Percentiles rank a stretch among this genome's conserved stretches.
Evolutionary conservation across 2,888 invertebrate genomes (phyloP).

Genomic region (Dolichopus griseipennis): DNA sequence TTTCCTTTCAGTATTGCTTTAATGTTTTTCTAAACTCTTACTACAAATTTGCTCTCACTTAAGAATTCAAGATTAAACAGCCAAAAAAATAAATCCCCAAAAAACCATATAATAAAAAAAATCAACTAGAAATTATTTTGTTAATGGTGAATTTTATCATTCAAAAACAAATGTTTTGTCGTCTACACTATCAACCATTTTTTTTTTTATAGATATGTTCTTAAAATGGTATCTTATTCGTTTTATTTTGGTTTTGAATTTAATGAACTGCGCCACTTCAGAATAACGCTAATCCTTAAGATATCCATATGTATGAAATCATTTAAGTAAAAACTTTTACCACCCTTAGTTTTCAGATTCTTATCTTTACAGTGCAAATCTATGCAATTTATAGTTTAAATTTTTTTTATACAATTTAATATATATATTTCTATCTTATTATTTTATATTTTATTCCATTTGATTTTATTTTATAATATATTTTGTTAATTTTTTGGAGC

Average conservation of each 20-base stretch:
- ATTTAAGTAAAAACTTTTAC: too few species aligned
- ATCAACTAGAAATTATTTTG: background rate
- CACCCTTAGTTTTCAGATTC: background rate
- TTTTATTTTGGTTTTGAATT: background rate
- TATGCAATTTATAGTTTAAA: conserved; percentile 4
- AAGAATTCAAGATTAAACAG: too few species aligned
- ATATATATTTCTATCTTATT: background rate
- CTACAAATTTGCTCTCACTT: too few species aligned
- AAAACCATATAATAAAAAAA: background rate
- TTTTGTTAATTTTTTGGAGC: background rate
- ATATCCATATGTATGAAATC: too few species aligned
- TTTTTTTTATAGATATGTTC: background rate
- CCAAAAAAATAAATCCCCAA: too few species aligned
- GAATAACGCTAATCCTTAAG: too few species aligned
- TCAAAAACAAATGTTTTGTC: background rate
- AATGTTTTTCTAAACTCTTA: background rate
- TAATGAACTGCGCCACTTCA: background rate
- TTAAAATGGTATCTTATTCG: background rate
- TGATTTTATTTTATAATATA: background rate
- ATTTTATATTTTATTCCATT: background rate
- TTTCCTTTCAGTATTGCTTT: background rate
- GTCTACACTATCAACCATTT: too few species aligned
- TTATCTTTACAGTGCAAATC: background rate
- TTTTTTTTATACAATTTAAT: background rate
- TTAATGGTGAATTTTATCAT: background rate